Percentiles rank a stretch among this genome's conserved stretches.
Conservation (phyloP, 1,140 invertebrate genomes). For the Drosophila navojoa region DNA sequence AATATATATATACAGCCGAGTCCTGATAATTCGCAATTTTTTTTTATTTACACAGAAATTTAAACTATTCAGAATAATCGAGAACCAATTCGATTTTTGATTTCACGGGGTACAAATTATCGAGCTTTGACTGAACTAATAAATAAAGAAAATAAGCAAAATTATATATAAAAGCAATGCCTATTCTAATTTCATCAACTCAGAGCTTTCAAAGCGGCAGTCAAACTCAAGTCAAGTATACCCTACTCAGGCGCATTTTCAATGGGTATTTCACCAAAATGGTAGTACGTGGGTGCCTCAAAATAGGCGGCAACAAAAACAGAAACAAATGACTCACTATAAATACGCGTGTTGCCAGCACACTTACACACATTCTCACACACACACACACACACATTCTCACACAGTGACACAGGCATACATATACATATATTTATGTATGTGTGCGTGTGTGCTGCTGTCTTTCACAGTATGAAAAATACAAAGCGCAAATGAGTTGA, state of each 20-base stretch:
- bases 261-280: slow-evolving; percentile 18
- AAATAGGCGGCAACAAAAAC: slow-evolving; percentile 55
- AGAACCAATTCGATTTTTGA: no score
- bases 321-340: slow-evolving; percentile 77
- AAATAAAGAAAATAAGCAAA: background rate
- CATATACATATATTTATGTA: slow-evolving; percentile 5
- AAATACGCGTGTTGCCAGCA: slow-evolving; percentile 50
- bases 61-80: no score
- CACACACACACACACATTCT: no score
- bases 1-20: no score
- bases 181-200: background rate
- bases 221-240: background rate
- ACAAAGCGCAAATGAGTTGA: slow-evolving; percentile 80
- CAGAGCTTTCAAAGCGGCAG: no score
- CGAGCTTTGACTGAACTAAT: background rate
- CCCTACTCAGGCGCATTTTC: background rate
- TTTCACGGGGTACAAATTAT: no score
- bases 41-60: no score
- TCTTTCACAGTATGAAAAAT: slow-evolving; percentile 76
- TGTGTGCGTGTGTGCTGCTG: slow-evolving; percentile 22
- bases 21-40: no score
- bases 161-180: background rate
- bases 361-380: background rate
- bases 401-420: background rate
- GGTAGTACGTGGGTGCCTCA: slow-evolving; percentile 32